phyloP scores from a whole-genome alignment of 2,113 vertebrate genomes.

The Progne subis region DNA sequence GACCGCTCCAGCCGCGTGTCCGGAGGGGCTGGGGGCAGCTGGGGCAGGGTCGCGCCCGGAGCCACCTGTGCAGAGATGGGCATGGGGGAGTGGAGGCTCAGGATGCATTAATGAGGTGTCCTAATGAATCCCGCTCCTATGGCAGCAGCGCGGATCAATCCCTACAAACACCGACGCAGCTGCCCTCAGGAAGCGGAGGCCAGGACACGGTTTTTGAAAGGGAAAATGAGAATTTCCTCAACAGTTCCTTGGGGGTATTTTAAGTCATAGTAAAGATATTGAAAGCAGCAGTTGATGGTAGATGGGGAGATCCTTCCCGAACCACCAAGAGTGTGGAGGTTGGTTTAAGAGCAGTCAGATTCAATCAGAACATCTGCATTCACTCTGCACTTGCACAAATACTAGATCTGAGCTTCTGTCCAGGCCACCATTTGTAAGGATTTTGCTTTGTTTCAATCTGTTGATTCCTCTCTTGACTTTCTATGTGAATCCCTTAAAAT shows the following conservation, averaged over 20 bases:
- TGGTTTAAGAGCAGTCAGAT: background rate
- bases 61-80: rapidly evolving
- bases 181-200: background rate
- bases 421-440: background rate
- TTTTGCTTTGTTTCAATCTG: background rate
- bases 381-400: background rate
- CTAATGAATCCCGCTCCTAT: rapidly evolving
- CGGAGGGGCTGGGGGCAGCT: rapidly evolving
- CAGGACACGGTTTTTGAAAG: background rate
- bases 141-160: rapidly evolving
- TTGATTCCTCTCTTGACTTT: background rate
- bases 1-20: background rate
- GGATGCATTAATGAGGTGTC: rapidly evolving
- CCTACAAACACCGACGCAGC: rapidly evolving
- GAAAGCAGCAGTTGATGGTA: background rate
- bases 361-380: background rate
- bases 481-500: background rate
- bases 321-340: rapidly evolving
- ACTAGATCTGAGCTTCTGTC: background rate
- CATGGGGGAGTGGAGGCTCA: background rate
- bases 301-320: background rate
- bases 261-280: rapidly evolving
- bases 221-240: background rate
- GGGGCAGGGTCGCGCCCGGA: background rate
- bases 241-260: background rate